These are phyloP conservation scores for Anodontia alba DNA, from an alignment of 2,888 invertebrate genomes.

Conservation along the genomic window DNA sequence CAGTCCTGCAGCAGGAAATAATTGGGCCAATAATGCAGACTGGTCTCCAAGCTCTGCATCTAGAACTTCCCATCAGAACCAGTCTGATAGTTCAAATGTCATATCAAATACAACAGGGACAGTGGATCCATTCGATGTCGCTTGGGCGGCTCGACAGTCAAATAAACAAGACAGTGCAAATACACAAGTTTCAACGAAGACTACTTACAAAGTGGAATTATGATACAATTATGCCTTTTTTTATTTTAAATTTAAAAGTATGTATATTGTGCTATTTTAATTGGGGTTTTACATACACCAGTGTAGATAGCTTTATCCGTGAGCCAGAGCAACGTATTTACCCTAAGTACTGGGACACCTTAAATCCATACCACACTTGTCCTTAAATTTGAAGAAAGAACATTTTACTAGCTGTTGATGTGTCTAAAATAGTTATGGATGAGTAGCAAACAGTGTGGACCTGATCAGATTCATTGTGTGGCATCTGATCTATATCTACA, in stretches of 20 bases:
- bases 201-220: slow-evolving; percentile 62
- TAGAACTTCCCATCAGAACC: slow-evolving; percentile 20
- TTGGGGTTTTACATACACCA: background rate
- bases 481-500: no score
- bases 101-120: slow-evolving; percentile 28
- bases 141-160: slow-evolving; percentile 91
- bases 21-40: slow-evolving; percentile 36
- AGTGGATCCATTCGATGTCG: slow-evolving; percentile 92
- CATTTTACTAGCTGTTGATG: no score
- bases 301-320: background rate
- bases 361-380: no score
- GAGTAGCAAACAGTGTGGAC: no score
- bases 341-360: no score
- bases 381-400: no score
- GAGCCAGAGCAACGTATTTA: slow-evolving; percentile 3
- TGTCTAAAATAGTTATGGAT: no score
- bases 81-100: slow-evolving; percentile 26
- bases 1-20: slow-evolving; percentile 43
- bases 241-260: background rate
- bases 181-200: slow-evolving; percentile 58
- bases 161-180: slow-evolving; percentile 80
- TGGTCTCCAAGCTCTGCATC: slow-evolving; percentile 36
- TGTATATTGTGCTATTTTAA: slow-evolving; percentile 1
- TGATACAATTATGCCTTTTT: slow-evolving; percentile 32
- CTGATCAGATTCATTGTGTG: no score